These are phyloP conservation scores for Phacellophora camtschatica DNA, from an alignment of 30 jellyfish, hydroid and myxozoan genomes.

Conservation along the genomic window DNA sequence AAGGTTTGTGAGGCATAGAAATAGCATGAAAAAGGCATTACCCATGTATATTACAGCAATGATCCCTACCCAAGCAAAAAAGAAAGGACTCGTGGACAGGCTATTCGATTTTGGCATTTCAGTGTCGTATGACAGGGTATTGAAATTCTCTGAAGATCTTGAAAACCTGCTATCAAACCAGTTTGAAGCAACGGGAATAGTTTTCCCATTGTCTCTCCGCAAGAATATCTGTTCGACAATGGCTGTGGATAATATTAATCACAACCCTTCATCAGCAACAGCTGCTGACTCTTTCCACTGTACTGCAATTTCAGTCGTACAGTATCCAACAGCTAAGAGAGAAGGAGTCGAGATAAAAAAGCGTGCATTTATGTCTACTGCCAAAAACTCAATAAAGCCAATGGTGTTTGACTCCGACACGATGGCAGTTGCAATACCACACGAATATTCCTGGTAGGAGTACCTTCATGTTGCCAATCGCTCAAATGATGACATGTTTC, in stretches of 20 bases:
- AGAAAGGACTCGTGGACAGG: conserved; percentile 25
- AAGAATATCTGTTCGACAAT: conserved; percentile 42
- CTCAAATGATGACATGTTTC: not conserved
- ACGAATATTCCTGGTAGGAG: conserved; percentile 14
- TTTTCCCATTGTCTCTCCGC: conserved; percentile 55
- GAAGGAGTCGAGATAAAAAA: conserved; percentile 16
- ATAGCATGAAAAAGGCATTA: conserved; percentile 21
- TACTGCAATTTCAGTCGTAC: conserved; percentile 58
- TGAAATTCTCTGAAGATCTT: conserved; percentile 27
- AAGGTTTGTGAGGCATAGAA: not conserved
- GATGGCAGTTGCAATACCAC: not conserved
- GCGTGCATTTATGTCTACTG: conserved; percentile 17
- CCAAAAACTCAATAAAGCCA: conserved; percentile 22
- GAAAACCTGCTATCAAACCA: conserved; percentile 26
- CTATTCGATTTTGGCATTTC: conserved; percentile 33
- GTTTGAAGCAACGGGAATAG: conserved; percentile 34
- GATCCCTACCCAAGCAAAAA: conserved; percentile 42
- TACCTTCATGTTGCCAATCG: conserved; percentile 10
- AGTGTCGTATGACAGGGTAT: conserved; percentile 35
- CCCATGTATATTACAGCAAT: conserved; percentile 10
- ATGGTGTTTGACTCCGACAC: not conserved
- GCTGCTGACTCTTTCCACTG: conserved; percentile 70
- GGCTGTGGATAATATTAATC: conserved; percentile 67
- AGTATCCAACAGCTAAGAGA: conserved; percentile 41
- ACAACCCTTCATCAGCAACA: conserved; percentile 63